Evolutionary conservation across 2,888 invertebrate species (phyloP).

Genomic region (Iphiclides podalirius): DNA sequence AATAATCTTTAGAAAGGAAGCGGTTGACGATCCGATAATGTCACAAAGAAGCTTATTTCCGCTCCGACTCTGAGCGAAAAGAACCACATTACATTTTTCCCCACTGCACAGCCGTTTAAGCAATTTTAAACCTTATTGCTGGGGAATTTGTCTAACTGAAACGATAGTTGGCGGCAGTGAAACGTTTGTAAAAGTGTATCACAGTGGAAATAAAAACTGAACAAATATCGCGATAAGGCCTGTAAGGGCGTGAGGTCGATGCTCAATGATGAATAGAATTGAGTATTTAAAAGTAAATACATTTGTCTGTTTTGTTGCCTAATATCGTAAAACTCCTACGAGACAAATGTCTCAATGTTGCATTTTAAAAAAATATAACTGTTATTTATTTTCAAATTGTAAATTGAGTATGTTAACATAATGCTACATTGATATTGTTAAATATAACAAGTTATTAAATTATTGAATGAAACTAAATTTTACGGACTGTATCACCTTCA

Average conservation of each 20-base stretch:
- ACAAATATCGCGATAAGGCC: slow-evolving; percentile 75
- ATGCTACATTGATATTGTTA: too few species aligned
- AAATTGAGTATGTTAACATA: too few species aligned
- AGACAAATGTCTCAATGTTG: too few species aligned
- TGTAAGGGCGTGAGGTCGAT: slow-evolving; percentile 75
- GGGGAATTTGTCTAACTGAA: slow-evolving; percentile 21
- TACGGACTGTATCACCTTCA: too few species aligned
- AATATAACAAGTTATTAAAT: too few species aligned
- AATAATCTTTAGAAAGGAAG: slow-evolving; percentile 75
- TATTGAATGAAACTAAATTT: too few species aligned
- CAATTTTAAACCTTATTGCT: slow-evolving; percentile 33
- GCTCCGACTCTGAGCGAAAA: slow-evolving; percentile 59
- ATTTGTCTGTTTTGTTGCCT: slow-evolving; percentile 38
- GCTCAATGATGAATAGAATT: slow-evolving; percentile 58
- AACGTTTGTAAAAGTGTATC: slow-evolving; percentile 57
- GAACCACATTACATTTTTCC: slow-evolving; percentile 49
- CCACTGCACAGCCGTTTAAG: slow-evolving; percentile 28
- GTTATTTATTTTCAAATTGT: too few species aligned
- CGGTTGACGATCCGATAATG: slow-evolving; percentile 74
- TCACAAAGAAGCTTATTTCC: slow-evolving; percentile 79
- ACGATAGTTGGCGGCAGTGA: slow-evolving; percentile 15
- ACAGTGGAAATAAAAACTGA: slow-evolving; percentile 75
- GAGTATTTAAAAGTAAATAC: slow-evolving; percentile 35
- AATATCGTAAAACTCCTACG: slow-evolving; percentile 35
- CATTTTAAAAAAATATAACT: too few species aligned